Evolutionary conservation across 1,140 invertebrate species (phyloP).

Genomic region (Tribolium madens): DNA sequence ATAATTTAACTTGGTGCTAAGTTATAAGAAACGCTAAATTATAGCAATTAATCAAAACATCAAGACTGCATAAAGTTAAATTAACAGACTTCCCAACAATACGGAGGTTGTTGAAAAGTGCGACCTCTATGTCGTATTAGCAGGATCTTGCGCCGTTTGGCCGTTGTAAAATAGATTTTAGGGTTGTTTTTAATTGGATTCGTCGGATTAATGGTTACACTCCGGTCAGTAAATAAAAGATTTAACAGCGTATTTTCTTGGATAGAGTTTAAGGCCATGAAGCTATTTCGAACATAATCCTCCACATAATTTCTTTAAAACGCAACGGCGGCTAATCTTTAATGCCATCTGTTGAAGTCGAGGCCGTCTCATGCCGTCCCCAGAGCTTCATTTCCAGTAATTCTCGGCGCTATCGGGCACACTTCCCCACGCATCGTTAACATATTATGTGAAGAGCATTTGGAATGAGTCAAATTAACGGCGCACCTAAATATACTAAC

Average conservation of each 20-base stretch:
- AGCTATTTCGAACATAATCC: slow-evolving; percentile 36
- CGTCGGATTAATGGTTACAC: slow-evolving; percentile 30
- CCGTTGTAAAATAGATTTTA: slow-evolving; percentile 27
- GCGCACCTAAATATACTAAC: slow-evolving; percentile 1
- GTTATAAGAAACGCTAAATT: slow-evolving; percentile 27
- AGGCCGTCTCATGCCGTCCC: slow-evolving; percentile 33
- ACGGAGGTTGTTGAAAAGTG: background rate
- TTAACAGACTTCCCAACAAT: slow-evolving; percentile 18
- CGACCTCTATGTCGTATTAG: background rate
- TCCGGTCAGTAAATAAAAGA: slow-evolving; percentile 30
- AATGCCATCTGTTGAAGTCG: slow-evolving; percentile 44
- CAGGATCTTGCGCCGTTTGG: background rate
- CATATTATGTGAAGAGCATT: slow-evolving; percentile 57
- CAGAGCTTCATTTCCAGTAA: slow-evolving; percentile 42
- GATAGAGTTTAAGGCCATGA: slow-evolving; percentile 31
- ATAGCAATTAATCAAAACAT: slow-evolving; percentile 38
- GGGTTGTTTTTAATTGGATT: slow-evolving; percentile 39
- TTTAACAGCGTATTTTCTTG: slow-evolving; percentile 33
- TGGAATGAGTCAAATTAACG: slow-evolving; percentile 53
- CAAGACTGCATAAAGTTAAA: slow-evolving; percentile 24
- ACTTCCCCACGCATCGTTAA: slow-evolving; percentile 56
- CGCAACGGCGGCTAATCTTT: slow-evolving; percentile 42
- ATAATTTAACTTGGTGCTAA: slow-evolving; percentile 11
- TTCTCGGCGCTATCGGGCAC: slow-evolving; percentile 45
- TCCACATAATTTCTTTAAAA: slow-evolving; percentile 44